Evolutionary conservation across 1,140 invertebrate species (phyloP).

Genomic region (Holcopasites calliopsidis): DNA sequence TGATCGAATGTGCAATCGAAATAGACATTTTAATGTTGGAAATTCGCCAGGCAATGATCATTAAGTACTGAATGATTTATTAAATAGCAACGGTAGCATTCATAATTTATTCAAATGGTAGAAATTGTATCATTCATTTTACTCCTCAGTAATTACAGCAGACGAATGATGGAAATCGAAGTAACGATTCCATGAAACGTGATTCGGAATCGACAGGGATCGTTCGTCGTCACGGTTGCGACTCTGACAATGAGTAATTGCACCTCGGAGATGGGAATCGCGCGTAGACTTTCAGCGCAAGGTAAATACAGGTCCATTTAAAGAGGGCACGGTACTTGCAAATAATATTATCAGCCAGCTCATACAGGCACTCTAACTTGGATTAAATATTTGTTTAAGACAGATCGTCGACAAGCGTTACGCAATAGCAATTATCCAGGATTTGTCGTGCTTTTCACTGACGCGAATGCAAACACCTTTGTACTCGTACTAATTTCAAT

Average conservation of each 20-base stretch:
- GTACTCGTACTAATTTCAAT: not conserved
- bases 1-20: not conserved
- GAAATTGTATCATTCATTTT: not conserved
- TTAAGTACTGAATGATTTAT: not conserved
- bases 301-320: constrained; percentile 23
- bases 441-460: not conserved
- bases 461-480: not conserved
- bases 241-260: constrained; percentile 33
- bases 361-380: not conserved
- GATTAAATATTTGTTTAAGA: constrained; percentile 7
- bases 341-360: not conserved
- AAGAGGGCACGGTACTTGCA: not conserved
- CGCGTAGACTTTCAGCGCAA: not conserved
- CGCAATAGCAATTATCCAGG: not conserved
- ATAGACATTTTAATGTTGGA: no score
- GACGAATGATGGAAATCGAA: not conserved
- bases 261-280: not conserved
- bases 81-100: not conserved
- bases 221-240: constrained; percentile 4
- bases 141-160: not conserved
- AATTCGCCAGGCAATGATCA: no score
- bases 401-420: not conserved
- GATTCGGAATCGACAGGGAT: constrained; percentile 4
- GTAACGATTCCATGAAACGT: not conserved
- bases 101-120: not conserved